Conservation (phyloP, 2,888 invertebrate genomes). For the Ophion ventricosus region DNA sequence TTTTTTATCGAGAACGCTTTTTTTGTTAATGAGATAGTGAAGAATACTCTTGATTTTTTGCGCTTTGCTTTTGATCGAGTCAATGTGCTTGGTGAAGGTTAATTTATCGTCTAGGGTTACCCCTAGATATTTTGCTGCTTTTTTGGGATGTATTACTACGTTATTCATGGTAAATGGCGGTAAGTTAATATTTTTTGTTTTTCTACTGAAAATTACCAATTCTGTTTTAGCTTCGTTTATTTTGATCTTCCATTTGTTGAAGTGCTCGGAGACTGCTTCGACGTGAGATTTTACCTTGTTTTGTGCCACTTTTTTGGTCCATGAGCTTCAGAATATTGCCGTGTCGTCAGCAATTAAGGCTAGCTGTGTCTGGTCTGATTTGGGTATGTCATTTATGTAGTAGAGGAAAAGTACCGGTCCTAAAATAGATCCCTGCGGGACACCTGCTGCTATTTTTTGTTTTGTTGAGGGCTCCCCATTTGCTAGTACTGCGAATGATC, state of each 20-base stretch:
- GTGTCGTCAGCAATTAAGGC: conserved; percentile 56
- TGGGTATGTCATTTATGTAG: conserved; percentile 65
- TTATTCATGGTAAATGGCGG: conserved; percentile 17
- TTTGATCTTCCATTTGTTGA: conserved; percentile 56
- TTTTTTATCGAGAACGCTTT: too few species aligned
- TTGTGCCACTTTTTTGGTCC: conserved; percentile 21
- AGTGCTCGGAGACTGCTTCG: conserved; percentile 25
- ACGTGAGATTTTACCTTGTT: not conserved
- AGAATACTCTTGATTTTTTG: too few species aligned
- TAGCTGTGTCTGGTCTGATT: not conserved
- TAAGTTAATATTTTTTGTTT: conserved; percentile 30
- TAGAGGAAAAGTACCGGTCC: conserved; percentile 59
- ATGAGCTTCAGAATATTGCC: conserved; percentile 33
- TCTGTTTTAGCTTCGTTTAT: conserved; percentile 65
- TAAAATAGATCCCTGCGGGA: conserved; percentile 66
- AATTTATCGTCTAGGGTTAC: too few species aligned
- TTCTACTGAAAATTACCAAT: conserved; percentile 52
- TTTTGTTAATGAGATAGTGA: too few species aligned
- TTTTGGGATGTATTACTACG: not conserved
- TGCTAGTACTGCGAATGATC: conserved; percentile 51
- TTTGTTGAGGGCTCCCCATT: conserved; percentile 31
- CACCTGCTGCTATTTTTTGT: conserved; percentile 58
- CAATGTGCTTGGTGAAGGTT: too few species aligned
- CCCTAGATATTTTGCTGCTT: too few species aligned
- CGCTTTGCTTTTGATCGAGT: too few species aligned